phyloP scores from a whole-genome alignment of 2,113 vertebrate genomes.

The Probosciger aterrimus region DNA sequence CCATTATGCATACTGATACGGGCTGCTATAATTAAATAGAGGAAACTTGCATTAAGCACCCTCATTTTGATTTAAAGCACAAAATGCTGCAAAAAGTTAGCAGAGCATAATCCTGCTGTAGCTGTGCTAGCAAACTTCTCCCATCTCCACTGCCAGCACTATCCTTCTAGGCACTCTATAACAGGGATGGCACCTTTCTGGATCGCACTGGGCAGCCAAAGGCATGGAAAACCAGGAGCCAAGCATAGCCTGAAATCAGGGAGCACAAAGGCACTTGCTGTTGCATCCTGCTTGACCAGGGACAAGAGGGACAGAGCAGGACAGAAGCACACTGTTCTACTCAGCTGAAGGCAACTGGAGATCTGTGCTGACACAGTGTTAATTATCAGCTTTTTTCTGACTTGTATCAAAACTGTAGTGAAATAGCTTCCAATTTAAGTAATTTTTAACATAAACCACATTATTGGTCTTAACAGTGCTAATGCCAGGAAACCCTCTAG shows the following conservation, averaged over 20 bases:
- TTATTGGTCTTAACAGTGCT: neutral
- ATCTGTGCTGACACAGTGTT: neutral
- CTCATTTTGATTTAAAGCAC: constrained; percentile 9
- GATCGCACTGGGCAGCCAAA: neutral
- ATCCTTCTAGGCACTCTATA: neutral
- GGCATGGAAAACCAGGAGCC: neutral
- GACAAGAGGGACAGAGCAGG: neutral
- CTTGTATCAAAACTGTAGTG: neutral
- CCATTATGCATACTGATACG: constrained; percentile 12
- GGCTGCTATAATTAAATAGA: constrained; percentile 41
- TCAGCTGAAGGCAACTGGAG: neutral
- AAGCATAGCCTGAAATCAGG: neutral
- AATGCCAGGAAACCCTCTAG: neutral
- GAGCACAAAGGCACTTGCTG: neutral
- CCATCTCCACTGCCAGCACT: neutral
- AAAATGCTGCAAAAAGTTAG: neutral
- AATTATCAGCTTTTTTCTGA: neutral
- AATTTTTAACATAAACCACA: neutral
- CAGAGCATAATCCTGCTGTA: neutral
- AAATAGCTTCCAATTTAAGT: neutral
- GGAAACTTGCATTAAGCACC: neutral
- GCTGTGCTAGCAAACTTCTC: neutral
- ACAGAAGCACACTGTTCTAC: neutral
- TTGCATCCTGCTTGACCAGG: neutral
- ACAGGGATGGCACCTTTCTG: neutral